Evolutionary conservation across 1,140 invertebrate genomes (phyloP), one percentile per base, ranked within the genome.

Genomic region (Anthonomus grandis): DNA sequence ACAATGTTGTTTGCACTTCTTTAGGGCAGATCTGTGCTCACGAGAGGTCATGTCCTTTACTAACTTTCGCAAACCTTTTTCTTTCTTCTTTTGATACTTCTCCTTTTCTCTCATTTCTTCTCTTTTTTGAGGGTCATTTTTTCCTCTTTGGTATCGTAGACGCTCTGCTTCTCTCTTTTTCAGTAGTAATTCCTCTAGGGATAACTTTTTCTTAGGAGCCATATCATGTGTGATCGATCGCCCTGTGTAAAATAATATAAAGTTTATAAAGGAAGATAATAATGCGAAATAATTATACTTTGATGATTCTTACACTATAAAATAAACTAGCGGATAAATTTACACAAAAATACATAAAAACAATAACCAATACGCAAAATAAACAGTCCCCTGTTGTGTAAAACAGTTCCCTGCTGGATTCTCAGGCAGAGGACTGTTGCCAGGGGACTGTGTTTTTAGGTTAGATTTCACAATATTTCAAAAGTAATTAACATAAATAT

Each of bases 351-450:
- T 41, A 41, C 22, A 41, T 41, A 41, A 31, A 31, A 31, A 6
- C n/a, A 31, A 31, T 31, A 39, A 13, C 38, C 38, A 39, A 39
- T 39, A 39, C 2, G 38, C 38, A 17, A 39, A 39, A 39, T 39
- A 39, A 10, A 39, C 38, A 39, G 2, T 39, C 12, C 38, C 38
- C 38, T 13, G 38, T 39, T 39, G 2, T 39, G 38, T 12, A 39
- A 39, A 39, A 39, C 38, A 12, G 38, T 39, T 17, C 38, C 38
- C 17, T 39, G 38, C 12, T 39, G 38, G 1, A 39, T 13, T 39
- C 19, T 39, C 38, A 39, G 8, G 38, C 38, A 39, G 38, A 39
- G 12, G 38, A 39, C 38, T 39, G 38, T 39, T 39, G 38, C 38
- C 38, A 39, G 38, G 17, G 38, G 12, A 39, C 12, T 39, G 38